phyloP scores from a whole-genome alignment of 2,113 vertebrate genomes.

The Neolamprologus brichardi region DNA sequence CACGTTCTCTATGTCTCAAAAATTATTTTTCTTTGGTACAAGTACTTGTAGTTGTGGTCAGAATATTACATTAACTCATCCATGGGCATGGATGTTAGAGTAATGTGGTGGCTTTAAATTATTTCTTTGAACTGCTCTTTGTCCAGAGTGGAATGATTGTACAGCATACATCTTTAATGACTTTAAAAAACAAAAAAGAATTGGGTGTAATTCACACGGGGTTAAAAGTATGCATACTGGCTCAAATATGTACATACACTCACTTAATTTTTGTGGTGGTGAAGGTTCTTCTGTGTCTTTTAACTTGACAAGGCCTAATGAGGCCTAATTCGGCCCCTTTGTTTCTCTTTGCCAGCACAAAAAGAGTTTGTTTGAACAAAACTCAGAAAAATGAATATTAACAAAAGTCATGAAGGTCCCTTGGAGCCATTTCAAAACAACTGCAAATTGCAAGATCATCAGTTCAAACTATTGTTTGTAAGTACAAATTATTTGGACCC shows the following conservation, averaged over 20 bases:
- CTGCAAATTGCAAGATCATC: background rate
- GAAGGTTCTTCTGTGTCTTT: background rate
- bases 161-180: background rate
- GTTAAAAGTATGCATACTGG: background rate
- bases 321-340: rapidly evolving
- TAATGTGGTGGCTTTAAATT: background rate
- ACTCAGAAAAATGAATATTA: background rate
- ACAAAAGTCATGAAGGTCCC: background rate
- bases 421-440: background rate
- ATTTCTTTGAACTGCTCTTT: background rate
- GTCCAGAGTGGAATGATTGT: rapidly evolving
- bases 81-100: background rate
- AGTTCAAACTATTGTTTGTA: background rate
- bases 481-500: background rate
- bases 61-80: background rate
- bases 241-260: background rate
- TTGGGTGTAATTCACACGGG: rapidly evolving
- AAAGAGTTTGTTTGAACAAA: background rate
- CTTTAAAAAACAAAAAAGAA: background rate
- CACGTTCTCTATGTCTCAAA: background rate
- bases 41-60: background rate
- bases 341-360: background rate
- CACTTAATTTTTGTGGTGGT: background rate
- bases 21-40: background rate
- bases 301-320: background rate